These are phyloP conservation scores for Agelas oroides DNA, from an alignment of 37 sponge, comb jelly and placozoan genomes.

Conservation along the genomic window DNA sequence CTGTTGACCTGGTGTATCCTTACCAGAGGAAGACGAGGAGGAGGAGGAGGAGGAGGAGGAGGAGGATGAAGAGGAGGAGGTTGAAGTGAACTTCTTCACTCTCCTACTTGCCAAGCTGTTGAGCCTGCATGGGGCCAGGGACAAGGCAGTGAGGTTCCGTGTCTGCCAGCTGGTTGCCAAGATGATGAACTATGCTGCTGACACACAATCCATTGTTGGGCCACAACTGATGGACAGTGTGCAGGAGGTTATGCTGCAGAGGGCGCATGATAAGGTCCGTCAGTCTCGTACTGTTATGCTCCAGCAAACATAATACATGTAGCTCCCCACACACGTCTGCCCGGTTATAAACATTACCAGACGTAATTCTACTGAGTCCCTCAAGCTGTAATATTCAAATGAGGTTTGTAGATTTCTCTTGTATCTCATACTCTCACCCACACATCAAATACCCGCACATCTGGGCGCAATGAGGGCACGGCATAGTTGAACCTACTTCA, in stretches of 20 bases:
- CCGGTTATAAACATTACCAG: not conserved
- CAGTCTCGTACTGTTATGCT: too few species aligned
- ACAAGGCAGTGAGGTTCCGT: constrained; percentile 74
- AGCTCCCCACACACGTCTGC: not conserved
- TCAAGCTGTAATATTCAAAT: too few species aligned
- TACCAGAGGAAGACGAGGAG: too few species aligned
- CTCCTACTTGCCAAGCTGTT: constrained; percentile 62
- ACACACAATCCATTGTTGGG: constrained; percentile 1
- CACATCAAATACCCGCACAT: too few species aligned
- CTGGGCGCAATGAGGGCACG: too few species aligned
- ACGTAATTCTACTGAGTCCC: not conserved
- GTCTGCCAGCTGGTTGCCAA: constrained; percentile 74
- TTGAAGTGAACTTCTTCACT: constrained; percentile 17
- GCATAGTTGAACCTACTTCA: too few species aligned
- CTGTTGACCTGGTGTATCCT: too few species aligned
- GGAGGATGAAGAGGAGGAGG: constrained; percentile 20
- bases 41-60: constrained; percentile 19
- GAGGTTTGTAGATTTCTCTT: too few species aligned
- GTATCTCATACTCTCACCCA: too few species aligned
- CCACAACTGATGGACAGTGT: constrained; percentile 25
- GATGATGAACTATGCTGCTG: constrained; percentile 45
- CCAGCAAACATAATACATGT: not conserved
- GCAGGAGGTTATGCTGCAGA: constrained; percentile 46
- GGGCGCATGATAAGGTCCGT: constrained; percentile 62
- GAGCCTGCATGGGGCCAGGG: constrained; percentile 54